Percentiles rank a stretch among this genome's conserved stretches.
Conservation (phyloP, 2,113 vertebrate genomes). For the Motacilla alba region DNA sequence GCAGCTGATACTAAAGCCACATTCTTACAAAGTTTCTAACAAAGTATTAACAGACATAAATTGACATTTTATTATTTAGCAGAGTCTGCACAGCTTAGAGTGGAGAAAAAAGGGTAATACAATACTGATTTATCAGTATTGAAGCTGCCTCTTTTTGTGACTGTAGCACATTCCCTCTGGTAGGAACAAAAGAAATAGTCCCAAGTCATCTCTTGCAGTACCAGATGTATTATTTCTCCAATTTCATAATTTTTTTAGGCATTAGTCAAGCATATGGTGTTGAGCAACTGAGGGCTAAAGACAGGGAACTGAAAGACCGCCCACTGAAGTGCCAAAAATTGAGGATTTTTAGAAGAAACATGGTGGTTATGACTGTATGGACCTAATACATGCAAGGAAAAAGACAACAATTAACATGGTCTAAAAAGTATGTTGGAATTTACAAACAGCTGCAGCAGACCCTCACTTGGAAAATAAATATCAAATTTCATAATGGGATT, state of each 20-base stretch:
- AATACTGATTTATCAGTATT: background rate
- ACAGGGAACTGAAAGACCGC: background rate
- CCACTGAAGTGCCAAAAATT: background rate
- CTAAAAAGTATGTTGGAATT: background rate
- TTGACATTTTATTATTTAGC: background rate
- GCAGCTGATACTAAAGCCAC: background rate
- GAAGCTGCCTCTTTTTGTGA: background rate
- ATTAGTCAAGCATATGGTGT: background rate
- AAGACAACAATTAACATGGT: background rate
- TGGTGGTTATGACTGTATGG: background rate
- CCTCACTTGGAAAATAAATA: background rate
- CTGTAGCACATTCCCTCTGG: background rate
- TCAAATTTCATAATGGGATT: background rate
- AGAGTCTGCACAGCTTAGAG: background rate
- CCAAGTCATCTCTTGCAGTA: background rate
- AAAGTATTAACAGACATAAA: background rate
- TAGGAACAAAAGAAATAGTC: background rate
- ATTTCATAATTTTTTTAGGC: background rate
- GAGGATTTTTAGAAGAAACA: background rate
- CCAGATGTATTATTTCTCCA: background rate
- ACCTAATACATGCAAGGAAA: background rate
- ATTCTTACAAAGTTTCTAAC: background rate
- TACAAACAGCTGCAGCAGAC: background rate
- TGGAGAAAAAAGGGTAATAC: background rate
- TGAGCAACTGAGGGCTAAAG: background rate